phyloP scores from a whole-genome alignment of 2,888 invertebrate species.

The Eulithis prunata region DNA sequence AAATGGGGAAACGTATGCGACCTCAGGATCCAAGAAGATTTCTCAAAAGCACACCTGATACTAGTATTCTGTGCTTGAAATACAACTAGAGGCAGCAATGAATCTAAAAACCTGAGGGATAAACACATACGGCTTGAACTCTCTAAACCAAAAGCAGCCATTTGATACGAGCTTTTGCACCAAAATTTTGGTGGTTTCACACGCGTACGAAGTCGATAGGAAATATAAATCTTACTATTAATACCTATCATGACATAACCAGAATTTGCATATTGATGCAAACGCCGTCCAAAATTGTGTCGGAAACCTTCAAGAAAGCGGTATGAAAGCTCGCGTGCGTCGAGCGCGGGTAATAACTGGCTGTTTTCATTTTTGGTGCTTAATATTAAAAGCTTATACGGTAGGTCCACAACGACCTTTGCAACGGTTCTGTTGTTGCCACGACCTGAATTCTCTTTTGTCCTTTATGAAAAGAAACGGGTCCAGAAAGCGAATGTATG shows the following conservation, averaged over 20 bases:
- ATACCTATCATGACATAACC: slow-evolving; percentile 1
- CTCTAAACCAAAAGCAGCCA: too few relatives aligned
- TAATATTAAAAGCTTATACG: slow-evolving; percentile 72
- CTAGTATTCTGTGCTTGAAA: slow-evolving; percentile 45
- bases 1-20: slow-evolving; percentile 75
- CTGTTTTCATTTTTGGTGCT: slow-evolving; percentile 57
- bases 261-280: slow-evolving; percentile 16
- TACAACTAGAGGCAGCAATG: too few relatives aligned
- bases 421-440: slow-evolving; percentile 79
- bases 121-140: too few relatives aligned
- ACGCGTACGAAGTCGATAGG: not conserved
- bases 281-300: slow-evolving; percentile 22
- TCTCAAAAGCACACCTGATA: slow-evolving; percentile 78
- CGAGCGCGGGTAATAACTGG: slow-evolving; percentile 57
- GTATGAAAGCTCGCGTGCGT: slow-evolving; percentile 58
- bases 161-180: too few relatives aligned
- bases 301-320: slow-evolving; percentile 19
- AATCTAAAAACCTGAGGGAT: too few relatives aligned
- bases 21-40: slow-evolving; percentile 71
- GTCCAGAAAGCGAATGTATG: slow-evolving; percentile 72
- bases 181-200: too few relatives aligned
- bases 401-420: slow-evolving; percentile 63
- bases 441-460: slow-evolving; percentile 78
- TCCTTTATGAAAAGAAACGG: slow-evolving; percentile 76
- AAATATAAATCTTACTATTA: not conserved